Evolutionary conservation across 2,113 vertebrate genomes (phyloP).

Genomic region (Varanus salvator): DNA sequence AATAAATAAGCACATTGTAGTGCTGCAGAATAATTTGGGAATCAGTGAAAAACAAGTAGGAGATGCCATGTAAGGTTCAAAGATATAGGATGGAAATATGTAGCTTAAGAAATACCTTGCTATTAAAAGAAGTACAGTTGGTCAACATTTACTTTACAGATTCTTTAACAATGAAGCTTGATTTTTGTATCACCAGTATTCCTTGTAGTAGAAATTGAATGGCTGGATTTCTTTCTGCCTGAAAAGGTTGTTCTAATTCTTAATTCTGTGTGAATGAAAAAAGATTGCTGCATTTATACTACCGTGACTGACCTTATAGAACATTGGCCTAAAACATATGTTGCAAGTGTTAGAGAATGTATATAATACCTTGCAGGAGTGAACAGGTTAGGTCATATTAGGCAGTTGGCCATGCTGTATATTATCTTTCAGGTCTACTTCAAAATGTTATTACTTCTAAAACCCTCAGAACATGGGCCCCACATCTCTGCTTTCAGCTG

Average conservation of each 20-base stretch:
- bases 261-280: background rate
- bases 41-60: background rate
- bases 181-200: background rate
- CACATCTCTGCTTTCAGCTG: background rate
- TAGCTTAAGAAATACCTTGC: background rate
- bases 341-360: background rate
- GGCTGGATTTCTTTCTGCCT: background rate
- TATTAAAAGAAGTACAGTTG: background rate
- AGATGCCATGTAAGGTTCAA: background rate
- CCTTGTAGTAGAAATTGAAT: background rate
- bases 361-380: background rate
- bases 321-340: background rate
- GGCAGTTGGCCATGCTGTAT: background rate
- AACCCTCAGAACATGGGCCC: background rate
- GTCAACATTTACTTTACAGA: background rate
- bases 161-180: background rate
- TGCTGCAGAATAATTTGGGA: background rate
- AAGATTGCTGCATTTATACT: background rate
- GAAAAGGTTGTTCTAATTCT: background rate
- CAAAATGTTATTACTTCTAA: background rate
- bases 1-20: background rate
- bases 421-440: background rate
- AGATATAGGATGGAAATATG: background rate
- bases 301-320: background rate
- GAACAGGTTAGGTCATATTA: background rate